A percentile compares a stretch with the other conserved stretches of the same genome.
Evolutionary conservation across 1,140 invertebrate genomes (phyloP).

Genomic region (Eciton burchellii): DNA sequence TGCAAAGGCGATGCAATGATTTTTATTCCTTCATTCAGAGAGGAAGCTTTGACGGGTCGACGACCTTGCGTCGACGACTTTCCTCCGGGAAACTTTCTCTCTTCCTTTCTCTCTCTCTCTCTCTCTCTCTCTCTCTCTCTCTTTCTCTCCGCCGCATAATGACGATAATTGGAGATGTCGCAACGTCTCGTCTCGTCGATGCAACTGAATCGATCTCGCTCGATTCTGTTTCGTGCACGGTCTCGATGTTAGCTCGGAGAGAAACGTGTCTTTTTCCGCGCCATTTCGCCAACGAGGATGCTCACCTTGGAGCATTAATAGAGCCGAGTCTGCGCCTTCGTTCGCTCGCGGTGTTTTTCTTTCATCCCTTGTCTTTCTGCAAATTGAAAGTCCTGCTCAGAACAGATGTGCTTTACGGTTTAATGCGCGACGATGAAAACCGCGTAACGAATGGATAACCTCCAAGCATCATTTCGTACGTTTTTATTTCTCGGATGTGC

Average conservation of each 20-base stretch:
- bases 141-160: too few species aligned
- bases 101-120: too few species aligned
- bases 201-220: not conserved
- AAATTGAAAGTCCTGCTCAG: conserved; percentile 5
- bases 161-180: conserved; percentile 1
- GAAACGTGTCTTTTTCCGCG: conserved; percentile 59
- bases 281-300: conserved; percentile 70
- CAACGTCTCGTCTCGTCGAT: not conserved
- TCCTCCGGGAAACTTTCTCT: conserved; percentile 17
- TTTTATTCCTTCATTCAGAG: conserved; percentile 44
- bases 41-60: conserved; percentile 9
- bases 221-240: conserved; percentile 9
- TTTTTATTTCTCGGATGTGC: conserved; percentile 14
- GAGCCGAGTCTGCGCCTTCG: conserved; percentile 56
- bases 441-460: not conserved
- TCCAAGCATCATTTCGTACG: not conserved
- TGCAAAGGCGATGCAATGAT: conserved; percentile 38
- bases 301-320: conserved; percentile 75
- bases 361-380: conserved; percentile 21
- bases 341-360: conserved; percentile 32
- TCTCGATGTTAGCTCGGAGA: not conserved
- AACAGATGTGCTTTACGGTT: not conserved
- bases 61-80: not conserved
- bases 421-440: not conserved
- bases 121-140: too few species aligned